Base-by-base conservation (phyloP, 1,140 invertebrate genomes). In the Yoshiicerus persimilis region DNA sequence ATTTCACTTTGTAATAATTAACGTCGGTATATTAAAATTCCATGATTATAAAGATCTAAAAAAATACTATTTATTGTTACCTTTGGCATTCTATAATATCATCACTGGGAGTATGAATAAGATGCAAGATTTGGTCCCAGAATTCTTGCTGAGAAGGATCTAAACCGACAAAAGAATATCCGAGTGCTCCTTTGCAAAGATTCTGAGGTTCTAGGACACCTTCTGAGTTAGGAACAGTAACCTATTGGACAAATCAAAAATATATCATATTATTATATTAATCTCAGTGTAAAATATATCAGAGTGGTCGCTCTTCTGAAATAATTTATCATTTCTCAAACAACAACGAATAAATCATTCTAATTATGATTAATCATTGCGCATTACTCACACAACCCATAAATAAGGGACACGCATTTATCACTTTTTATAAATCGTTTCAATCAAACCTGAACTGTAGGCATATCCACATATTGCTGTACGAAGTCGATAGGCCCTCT, bases 161-260 rank as follows among this genome's bases (percentile, higher is more conserved):
- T 3, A 87, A 62, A 11, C 87, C 87, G 34, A 84, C 13, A 83
- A 84, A 87, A 5, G 38, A n/a, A 84, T 87, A 87, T 3, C 87
- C 87, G 0, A 87, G 20, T 27, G 87, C 87, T 11, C 23, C 70
- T 64, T 62, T 83, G 32, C 87, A 87, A 2, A 36, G 20, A 2
- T 56, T 23, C 38, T 6, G 16, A 5, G 6, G 11, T 77, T 6
- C 16, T 47, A 23, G 0, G 9, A n/a, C 75, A 10, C 41, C 87
- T 13, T n/a, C 27, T 56, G 36, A 4, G 13, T 86, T 64, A 16
- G 20, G 16, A 75, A 87, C 32, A 0, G 0, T 0, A 13, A 86
- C 84, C 34, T 36, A 80, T 20, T 13, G 0, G 9, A 30, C 16
- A 6, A 13, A 16, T 34, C 4, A 10, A 75, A 34, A 13, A 16